phyloP scores from a whole-genome alignment of 1,140 invertebrate species.

The Dufourea novaeangliae region DNA sequence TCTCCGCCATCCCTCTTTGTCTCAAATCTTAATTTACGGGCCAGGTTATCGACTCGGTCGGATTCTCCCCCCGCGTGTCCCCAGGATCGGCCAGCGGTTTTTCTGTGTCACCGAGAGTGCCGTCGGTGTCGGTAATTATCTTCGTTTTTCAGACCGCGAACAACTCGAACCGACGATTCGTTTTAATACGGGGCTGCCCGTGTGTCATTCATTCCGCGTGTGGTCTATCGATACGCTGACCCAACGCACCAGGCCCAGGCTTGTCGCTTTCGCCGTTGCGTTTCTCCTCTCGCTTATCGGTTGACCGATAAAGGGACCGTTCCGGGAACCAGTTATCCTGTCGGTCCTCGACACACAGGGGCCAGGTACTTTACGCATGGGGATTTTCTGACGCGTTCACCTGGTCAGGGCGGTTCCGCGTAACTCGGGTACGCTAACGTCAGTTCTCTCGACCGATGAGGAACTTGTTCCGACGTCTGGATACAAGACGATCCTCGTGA shows the following conservation, averaged over 20 bases:
- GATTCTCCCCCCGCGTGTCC: not conserved
- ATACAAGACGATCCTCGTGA: no score
- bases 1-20: constrained; percentile 4
- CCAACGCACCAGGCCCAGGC: not conserved
- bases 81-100: constrained; percentile 9
- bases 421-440: not conserved
- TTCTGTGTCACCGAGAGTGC: constrained; percentile 21
- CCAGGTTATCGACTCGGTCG: constrained; percentile 28
- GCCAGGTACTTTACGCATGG: constrained; percentile 20
- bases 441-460: no score
- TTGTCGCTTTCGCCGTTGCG: constrained; percentile 38
- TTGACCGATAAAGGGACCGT: constrained; percentile 37
- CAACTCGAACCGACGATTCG: constrained; percentile 13
- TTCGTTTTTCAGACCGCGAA: constrained; percentile 40
- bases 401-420: not conserved
- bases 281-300: constrained; percentile 42
- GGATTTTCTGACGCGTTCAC: not conserved
- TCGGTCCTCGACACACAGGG: no score
- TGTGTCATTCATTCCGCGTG: constrained; percentile 37
- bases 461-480: no score
- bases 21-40: constrained; percentile 46
- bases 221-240: constrained; percentile 38
- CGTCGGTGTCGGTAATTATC: constrained; percentile 39
- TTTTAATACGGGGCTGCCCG: constrained; percentile 19
- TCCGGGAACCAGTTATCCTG: constrained; percentile 50